A percentile compares a stretch with the other conserved stretches of the same genome.
Evolutionary conservation across 2,888 invertebrate species (phyloP).

Genomic region (Protophormia terraenovae): DNA sequence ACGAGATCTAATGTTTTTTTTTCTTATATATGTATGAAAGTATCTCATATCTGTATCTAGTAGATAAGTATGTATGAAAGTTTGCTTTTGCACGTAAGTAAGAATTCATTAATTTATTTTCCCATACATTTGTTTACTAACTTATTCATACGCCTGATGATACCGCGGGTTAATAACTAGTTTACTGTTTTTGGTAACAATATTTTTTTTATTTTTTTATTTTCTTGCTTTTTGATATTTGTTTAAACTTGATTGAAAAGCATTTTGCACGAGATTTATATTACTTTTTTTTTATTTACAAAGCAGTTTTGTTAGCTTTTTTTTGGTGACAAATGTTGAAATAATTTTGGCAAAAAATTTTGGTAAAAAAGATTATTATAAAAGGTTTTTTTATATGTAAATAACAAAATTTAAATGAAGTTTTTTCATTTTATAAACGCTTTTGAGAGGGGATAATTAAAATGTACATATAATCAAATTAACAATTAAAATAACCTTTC

Average conservation of each 20-base stretch:
- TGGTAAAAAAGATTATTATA: neutral
- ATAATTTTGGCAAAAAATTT: neutral
- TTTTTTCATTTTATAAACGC: no score
- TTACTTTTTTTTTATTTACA: neutral
- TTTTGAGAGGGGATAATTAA: no score
- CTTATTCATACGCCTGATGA: neutral
- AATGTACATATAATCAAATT: no score
- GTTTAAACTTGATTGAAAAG: neutral
- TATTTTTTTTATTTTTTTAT: neutral
- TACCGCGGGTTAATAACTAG: slow-evolving; percentile 33
- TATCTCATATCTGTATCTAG: neutral
- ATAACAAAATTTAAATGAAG: no score
- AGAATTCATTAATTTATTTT: slow-evolving; percentile 21
- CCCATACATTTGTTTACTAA: slow-evolving; percentile 6
- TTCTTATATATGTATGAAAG: neutral
- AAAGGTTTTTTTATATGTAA: no score
- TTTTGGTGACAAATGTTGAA: neutral
- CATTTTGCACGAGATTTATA: neutral
- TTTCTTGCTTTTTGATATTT: neutral
- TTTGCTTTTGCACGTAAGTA: no score
- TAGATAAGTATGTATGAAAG: neutral
- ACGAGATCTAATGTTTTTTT: neutral
- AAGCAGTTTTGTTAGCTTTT: neutral
- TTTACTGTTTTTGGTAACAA: slow-evolving; percentile 11
- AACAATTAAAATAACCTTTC: no score